Evolutionary conservation across 2,888 invertebrate species (phyloP), one percentile per base, ranked within the genome.

Genomic region (Hydrotaea cyrtoneurina): DNA sequence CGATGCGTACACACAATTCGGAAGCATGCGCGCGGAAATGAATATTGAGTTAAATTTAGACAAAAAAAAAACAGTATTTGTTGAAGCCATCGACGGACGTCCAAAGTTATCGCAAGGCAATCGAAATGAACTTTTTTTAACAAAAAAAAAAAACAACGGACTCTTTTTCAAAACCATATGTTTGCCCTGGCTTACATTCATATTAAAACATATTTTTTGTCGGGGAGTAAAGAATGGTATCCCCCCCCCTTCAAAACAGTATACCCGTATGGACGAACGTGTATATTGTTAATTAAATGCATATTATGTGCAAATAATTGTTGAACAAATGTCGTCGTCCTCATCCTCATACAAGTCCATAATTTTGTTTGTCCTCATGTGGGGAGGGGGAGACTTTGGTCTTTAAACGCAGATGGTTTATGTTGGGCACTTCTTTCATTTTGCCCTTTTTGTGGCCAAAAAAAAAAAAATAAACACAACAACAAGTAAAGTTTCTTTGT

Each of bases 271-370:
- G 10, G 7, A 15, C 71, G 23, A 19, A 11, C 21, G 26, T 73
- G 57, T 81, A 85, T 78, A 82, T 82, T 78, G 82, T 82, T 85
- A 85, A 85, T 85, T 85, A 82, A 82, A 85, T 85, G 85, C 82
- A 82, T 82, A 80, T 80, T 74, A 85, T 85, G 82, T 74, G 79
- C 74, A 77, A 85, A 85, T 85, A 85, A 82, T 85, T 85, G 77
- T 46, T 64, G 74, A 82, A 75, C 85, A 82, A 85, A 85, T 82
- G 85, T 85, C 82, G 78, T 85, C 62, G 78, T 72, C 26, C 77
- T 46, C 78, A 31, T 53, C 3, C 19, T 17, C 21, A 23, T 57
- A 7, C 57, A 57, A 21, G 5, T 19, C 2, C n/a, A n/a, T 15
- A 17, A 19, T 80, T 50, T 43, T 15, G 13, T 71, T 78, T 76